Evolutionary conservation across 2,888 invertebrate species (phyloP), one percentile per base, ranked within the genome.

Genomic region (Stenichneumon culpator): DNA sequence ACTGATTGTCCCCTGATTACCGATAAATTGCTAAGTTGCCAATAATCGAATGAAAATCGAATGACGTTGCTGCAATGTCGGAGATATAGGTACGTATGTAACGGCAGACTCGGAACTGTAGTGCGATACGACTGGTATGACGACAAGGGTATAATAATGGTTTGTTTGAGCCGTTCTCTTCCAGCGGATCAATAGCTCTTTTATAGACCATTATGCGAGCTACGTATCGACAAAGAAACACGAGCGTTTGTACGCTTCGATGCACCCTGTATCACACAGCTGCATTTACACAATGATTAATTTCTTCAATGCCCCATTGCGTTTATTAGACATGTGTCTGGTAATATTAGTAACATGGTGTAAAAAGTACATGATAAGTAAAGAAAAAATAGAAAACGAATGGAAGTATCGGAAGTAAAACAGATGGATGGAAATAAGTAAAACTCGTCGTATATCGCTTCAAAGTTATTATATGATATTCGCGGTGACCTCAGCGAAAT

Each of bases 111-210:
- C 57, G 22, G 28, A 52, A 60, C 44, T 28, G 47, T 63, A 72
- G 73, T 74, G 63, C n/a, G 28, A 36, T 50, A 50, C 14, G 36
- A 73, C 36, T 72, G 36, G 16, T 52, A 60, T 57, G 19, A 39
- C 60, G 81, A 44, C 25, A 67, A 52, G 63, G 50, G 5, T 65
- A 57, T 69, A 57, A 79, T 65, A 36, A 70, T 69, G 72, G 63
- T 57, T 63, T 25, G 69, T 67, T 79, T 60, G 67, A 67, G 72
- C 32, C 52, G 79, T 57, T 60, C 60, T 44, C 22, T 50, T 32
- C n/a, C 22, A 39, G 52, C 67, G 65, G 82, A 79, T 82, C 82
- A 47, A 79, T 82, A 75, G 5, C 50, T 82, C 79, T 84, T 84
- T 75, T 74, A 63, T 72, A 78, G 73, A 69, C 78, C 69, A 77